These are phyloP conservation scores for Amazona guildingii DNA, from an alignment of 2,113 vertebrate species.

Conservation along the genomic window DNA sequence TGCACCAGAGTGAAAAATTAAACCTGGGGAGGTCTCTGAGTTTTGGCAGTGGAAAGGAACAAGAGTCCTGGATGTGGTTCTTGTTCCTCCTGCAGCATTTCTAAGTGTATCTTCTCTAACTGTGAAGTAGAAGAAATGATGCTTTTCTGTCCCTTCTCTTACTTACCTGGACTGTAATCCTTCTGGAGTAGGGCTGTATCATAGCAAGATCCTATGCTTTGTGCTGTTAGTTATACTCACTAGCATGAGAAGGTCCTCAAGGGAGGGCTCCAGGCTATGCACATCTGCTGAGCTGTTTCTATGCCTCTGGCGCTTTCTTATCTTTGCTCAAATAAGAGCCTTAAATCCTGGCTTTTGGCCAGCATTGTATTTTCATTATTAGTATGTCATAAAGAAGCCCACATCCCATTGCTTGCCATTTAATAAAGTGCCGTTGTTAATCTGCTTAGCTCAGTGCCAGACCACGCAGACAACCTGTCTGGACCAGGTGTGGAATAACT, in stretches of 20 bases:
- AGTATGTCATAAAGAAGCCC: not conserved
- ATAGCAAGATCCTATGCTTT: not conserved
- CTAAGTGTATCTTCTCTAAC: not conserved
- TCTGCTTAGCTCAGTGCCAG: not conserved
- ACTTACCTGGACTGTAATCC: rapidly evolving
- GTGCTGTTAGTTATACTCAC: rapidly evolving
- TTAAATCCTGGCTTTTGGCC: not conserved
- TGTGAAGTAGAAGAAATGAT: not conserved
- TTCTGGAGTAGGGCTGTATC: not conserved
- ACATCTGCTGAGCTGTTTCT: not conserved
- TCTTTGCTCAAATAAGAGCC: not conserved
- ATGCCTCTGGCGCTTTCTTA: not conserved
- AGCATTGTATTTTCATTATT: not conserved
- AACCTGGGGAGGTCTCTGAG: not conserved
- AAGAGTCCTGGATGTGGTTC: not conserved
- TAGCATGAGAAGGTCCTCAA: not conserved
- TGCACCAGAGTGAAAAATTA: not conserved
- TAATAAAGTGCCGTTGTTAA: not conserved
- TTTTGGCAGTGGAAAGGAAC: not conserved
- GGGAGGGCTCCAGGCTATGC: not conserved
- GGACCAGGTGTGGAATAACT: not conserved
- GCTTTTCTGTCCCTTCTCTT: not conserved
- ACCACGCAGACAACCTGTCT: not conserved
- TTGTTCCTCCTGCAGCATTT: not conserved
- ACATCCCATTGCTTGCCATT: not conserved